These are phyloP conservation scores for Leucophenga montana DNA, from an alignment of 2,888 invertebrate genomes.

Conservation along the genomic window DNA sequence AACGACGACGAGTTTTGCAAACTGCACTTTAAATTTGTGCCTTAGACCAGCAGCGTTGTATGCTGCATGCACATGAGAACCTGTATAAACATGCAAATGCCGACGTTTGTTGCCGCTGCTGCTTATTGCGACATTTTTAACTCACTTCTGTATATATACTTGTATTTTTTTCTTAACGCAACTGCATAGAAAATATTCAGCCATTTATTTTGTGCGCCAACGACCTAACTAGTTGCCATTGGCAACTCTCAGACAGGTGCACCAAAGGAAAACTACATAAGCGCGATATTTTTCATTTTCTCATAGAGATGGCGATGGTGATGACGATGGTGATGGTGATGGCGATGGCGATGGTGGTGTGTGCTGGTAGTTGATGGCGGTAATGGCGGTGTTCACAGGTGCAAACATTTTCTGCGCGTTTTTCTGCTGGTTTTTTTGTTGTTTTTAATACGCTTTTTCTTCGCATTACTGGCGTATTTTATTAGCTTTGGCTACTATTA, in stretches of 20 bases:
- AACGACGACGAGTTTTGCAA: background rate
- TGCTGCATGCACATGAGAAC: background rate
- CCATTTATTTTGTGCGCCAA: background rate
- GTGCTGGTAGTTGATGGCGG: background rate
- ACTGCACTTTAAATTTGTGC: background rate
- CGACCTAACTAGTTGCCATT: background rate
- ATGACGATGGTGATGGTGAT: no score
- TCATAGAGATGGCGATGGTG: background rate
- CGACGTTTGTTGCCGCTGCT: background rate
- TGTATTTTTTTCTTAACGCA: background rate
- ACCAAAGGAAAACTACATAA: background rate
- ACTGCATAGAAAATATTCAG: background rate
- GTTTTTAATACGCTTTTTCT: background rate
- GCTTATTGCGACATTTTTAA: constrained; percentile 14
- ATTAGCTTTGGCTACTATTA: no score
- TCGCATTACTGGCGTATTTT: no score
- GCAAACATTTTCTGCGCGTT: background rate
- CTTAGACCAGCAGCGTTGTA: background rate
- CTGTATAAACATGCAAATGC: background rate
- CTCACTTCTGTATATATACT: no score
- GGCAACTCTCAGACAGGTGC: constrained; percentile 14
- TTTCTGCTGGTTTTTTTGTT: background rate
- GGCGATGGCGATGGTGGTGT: background rate
- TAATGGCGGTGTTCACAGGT: background rate
- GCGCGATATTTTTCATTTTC: constrained; percentile 12